Evolutionary conservation across 2,113 vertebrate species (phyloP).

Genomic region (Prionailurus viverrinus): DNA sequence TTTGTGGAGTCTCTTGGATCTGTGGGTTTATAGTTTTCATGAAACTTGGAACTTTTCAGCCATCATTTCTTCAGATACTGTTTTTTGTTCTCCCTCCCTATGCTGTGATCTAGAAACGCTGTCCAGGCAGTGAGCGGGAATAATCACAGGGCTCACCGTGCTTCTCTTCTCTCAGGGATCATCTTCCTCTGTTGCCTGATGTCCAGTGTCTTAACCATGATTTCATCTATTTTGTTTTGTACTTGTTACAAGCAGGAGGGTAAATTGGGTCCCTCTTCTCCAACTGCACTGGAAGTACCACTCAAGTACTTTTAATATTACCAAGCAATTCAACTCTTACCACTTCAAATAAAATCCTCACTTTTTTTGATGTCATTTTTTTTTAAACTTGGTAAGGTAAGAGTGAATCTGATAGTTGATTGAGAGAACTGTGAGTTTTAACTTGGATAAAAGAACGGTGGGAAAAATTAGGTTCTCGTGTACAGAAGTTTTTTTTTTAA

Average conservation of each 20-base stretch:
- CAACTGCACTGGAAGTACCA: not conserved
- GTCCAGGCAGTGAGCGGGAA: not conserved
- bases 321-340: not conserved
- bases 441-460: not conserved
- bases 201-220: not conserved
- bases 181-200: not conserved
- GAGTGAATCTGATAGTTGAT: conserved; percentile 18
- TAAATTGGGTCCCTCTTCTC: not conserved
- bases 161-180: not conserved
- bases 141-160: not conserved
- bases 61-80: not conserved
- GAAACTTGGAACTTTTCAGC: conserved; percentile 3
- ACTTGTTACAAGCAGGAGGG: not conserved
- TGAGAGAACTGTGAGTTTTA: not conserved
- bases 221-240: not conserved
- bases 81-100: not conserved
- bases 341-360: conserved; percentile 30
- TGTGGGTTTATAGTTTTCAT: not conserved
- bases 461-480: not conserved
- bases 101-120: not conserved
- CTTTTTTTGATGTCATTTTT: not conserved
- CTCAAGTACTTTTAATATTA: conserved; percentile 42
- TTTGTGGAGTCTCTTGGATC: conserved; percentile 15
- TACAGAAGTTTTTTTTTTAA: not conserved
- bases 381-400: conserved; percentile 47